phyloP scores from a whole-genome alignment of 53 echinoderm and acorn worm genomes.

The Crossaster papposus region DNA sequence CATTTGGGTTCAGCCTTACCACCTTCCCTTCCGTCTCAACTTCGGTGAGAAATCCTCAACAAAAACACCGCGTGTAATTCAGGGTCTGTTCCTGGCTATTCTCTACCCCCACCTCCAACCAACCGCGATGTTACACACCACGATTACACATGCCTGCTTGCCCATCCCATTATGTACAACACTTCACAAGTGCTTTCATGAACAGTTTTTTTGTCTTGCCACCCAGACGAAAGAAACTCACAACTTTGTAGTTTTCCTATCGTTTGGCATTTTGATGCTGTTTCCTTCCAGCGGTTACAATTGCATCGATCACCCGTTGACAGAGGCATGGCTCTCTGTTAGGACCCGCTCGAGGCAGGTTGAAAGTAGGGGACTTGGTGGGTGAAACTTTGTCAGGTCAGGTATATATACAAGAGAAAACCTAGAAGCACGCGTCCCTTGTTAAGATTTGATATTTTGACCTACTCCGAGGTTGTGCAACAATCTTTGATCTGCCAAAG shows the following conservation, averaged over 20 bases:
- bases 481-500: constrained; percentile 28
- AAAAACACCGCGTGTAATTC: constrained; percentile 44
- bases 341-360: not conserved
- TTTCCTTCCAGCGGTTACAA: constrained; percentile 48
- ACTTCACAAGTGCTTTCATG: constrained; percentile 14
- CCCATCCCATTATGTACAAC: not conserved
- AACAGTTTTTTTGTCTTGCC: constrained; percentile 1
- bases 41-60: constrained; percentile 38
- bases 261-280: not conserved
- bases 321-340: constrained; percentile 33
- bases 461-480: constrained; percentile 51
- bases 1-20: constrained; percentile 19
- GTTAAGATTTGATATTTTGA: constrained; percentile 45
- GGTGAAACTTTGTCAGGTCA: constrained; percentile 47
- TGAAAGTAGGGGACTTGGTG: constrained; percentile 21
- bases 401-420: not conserved
- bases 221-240: constrained; percentile 18
- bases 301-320: constrained; percentile 57
- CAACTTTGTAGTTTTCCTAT: constrained; percentile 8
- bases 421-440: constrained; percentile 26
- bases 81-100: constrained; percentile 8
- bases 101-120: constrained; percentile 39
- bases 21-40: not conserved
- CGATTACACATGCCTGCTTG: constrained; percentile 54
- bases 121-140: constrained; percentile 46